A percentile compares a stretch with the other conserved stretches of the same genome.
Evolutionary conservation across 2,797 vertebrate species (phyloP).

Genomic region (Chelon labrosus): DNA sequence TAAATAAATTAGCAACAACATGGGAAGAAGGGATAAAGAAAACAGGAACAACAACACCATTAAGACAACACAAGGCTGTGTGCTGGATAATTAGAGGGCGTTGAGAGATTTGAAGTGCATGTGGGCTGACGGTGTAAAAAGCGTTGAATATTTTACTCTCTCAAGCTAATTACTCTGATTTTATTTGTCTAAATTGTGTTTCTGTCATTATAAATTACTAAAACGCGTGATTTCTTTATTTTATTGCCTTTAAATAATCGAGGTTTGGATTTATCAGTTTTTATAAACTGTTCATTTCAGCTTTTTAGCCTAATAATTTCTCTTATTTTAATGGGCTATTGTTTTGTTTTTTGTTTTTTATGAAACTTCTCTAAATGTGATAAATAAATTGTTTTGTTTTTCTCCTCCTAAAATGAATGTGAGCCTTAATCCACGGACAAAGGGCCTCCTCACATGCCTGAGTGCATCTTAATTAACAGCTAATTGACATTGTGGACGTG

Average conservation of each 20-base stretch:
- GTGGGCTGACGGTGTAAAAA: not conserved
- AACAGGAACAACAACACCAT: not conserved
- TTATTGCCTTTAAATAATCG: not conserved
- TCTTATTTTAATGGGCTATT: not conserved
- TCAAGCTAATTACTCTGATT: too few relatives aligned
- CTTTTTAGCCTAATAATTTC: not conserved
- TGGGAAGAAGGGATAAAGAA: not conserved
- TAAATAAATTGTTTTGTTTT: not conserved
- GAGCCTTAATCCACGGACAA: not conserved
- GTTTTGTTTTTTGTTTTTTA: not conserved
- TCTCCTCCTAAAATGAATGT: not conserved
- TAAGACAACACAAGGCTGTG: not conserved
- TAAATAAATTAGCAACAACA: not conserved
- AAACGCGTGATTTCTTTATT: not conserved
- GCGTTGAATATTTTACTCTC: too few relatives aligned
- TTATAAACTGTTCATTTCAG: not conserved
- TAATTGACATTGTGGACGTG: conserved; percentile 34
- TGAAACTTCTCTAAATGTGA: not conserved
- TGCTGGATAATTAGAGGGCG: not conserved
- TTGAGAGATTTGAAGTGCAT: not conserved
- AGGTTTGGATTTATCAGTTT: not conserved
- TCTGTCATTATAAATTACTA: not conserved
- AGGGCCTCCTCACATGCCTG: not conserved
- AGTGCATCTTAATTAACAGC: conserved; percentile 21
- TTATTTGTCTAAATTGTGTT: not conserved